Evolutionary conservation across 2,797 vertebrate species (phyloP), one percentile per base, ranked within the genome.

Genomic region (Lates japonicus): DNA sequence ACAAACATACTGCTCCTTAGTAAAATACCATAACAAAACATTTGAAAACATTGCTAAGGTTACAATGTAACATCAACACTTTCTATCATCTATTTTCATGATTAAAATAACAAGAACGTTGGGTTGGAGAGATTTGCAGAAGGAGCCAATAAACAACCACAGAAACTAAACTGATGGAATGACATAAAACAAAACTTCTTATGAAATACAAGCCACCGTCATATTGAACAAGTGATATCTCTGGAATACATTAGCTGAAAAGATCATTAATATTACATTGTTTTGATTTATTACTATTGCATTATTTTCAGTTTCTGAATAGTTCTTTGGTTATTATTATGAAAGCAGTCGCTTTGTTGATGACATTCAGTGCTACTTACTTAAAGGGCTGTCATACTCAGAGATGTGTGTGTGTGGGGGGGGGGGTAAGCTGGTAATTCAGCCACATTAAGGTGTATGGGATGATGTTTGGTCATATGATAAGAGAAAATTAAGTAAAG

Each of bases 211-310:
- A 61, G 20, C 37, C 29, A 14, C 46, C 65, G 59, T 60, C 31
- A 66, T 3, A 31, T 1, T 35, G 17, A 29, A 59, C 25, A 69
- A 65, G 25, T 46, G n/a, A 12, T 17, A 55, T 55, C 46, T 44
- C 48, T 8, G 61, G 55, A 72, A 59, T 44, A 35, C 16, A 70
- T 82, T 64, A 67, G 37, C 35, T 70, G 35, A 68, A 48, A 29
- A 44, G 13, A 22, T 60, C 52, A 42, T 51, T 25, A 31, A 41
- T 44, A 49, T 48, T 4, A 9, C 41, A 64, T 37, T 58, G 37
- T 39, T 62, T 39, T 69, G 58, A 74, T 63, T 33, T 59, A 63
- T 70, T 63, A 25, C 22, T 17, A 59, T 20, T 48, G n/a, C 8
- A 63, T 42, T 51, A 16, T 29, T 69, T 25, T 60, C 20, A 31